Evolutionary conservation across 2,888 invertebrate genomes (phyloP), one percentile per base, ranked within the genome.

Genomic region (Biston betularia): DNA sequence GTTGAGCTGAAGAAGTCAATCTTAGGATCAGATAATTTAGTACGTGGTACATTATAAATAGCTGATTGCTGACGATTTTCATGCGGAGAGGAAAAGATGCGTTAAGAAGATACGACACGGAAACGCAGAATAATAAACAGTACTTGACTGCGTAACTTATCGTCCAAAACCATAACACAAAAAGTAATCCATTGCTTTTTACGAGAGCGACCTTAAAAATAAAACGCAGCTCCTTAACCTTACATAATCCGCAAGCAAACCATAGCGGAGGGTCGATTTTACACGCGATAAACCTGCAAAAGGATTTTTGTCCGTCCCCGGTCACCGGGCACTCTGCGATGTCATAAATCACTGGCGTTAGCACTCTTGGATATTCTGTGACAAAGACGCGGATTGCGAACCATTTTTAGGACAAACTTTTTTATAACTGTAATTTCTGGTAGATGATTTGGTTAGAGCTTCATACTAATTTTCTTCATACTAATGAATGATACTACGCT

Each of bases 281-380:
- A 87, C 86, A 84, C 83, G 83, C 86, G 86, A 87, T 86, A 87
- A 87, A 85, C 83, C 79, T 79, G 79, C 78, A 81, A 83, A 84
- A 80, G 82, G 84, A 84, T 83, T 81, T 84, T 81, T 75, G 79
- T 78, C 75, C 79, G 77, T 78, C 74, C 76, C 75, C 74, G 79
- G 77, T 76, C 73, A 74, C 72, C 74, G 74, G 73, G 75, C 74
- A 70, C 72, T 66, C 70, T 61, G 58, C 64, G 54, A 67, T 49
- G 58, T 70, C 74, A 70, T 74, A 74, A 74, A 74, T 74, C 72
- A 72, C 64, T 57, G 65, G 56, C 57, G 69, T 45, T 14, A 55
- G 14, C 54, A 67, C 67, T 55, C 63, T 45, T 54, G 38, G 53
- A 58, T 63, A 58, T 50, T 63, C 67, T 54, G 63, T 54, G 38